Evolutionary conservation across 2,888 invertebrate genomes (phyloP).

Genomic region (Lamproptera curius): DNA sequence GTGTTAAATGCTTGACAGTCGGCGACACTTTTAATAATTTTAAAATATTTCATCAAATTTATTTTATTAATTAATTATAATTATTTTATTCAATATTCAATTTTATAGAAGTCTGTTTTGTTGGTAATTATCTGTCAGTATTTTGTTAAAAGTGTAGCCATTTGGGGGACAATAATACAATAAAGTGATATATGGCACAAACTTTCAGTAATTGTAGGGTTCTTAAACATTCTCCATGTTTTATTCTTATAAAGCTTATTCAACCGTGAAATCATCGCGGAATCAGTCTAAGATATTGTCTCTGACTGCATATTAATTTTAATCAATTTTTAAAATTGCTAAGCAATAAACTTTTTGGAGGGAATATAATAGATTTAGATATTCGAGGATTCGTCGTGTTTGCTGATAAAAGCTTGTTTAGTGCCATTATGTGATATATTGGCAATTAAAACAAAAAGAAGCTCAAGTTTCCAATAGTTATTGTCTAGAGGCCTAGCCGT

Average conservation of each 20-base stretch:
- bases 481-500: constrained; percentile 40
- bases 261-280: not conserved
- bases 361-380: not conserved
- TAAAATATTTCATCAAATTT: no score
- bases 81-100: no score
- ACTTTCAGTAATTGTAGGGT: not conserved
- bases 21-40: not conserved
- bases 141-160: constrained; percentile 5
- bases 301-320: constrained; percentile 6
- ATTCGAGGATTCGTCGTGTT: not conserved
- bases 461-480: constrained; percentile 32
- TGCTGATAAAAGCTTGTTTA: constrained; percentile 17
- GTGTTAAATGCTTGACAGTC: constrained; percentile 7
- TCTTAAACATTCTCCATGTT: no score
- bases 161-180: not conserved
- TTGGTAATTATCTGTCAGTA: not conserved
- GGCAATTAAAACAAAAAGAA: constrained; percentile 33
- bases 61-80: no score
- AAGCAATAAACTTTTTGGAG: not conserved
- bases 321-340: not conserved
- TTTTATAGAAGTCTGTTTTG: no score
- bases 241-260: no score
- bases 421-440: constrained; percentile 23
- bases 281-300: constrained; percentile 9
- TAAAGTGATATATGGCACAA: constrained; percentile 14